A percentile compares a stretch with the other conserved stretches of the same genome.
Evolutionary conservation across 2,888 invertebrate species (phyloP).

Genomic region (Drosophila kanekoi): DNA sequence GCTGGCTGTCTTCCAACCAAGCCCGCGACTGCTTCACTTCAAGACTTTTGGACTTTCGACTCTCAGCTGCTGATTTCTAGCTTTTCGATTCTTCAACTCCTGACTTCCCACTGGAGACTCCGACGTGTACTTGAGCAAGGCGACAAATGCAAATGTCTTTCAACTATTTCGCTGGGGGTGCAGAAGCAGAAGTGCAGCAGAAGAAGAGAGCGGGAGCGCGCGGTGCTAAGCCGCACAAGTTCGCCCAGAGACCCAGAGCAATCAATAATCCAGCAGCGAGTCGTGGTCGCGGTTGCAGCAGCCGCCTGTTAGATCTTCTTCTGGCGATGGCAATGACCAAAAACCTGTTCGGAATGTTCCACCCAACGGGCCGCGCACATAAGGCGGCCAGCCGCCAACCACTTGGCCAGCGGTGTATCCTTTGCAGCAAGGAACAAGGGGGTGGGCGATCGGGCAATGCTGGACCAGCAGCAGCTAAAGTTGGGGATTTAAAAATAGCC

Average conservation of each 20-base stretch:
- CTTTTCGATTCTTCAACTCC: background rate
- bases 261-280: constrained; percentile 67
- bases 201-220: background rate
- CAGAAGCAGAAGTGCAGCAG: background rate
- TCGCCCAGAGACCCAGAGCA: constrained; percentile 79
- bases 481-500: constrained; percentile 67
- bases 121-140: constrained; percentile 53
- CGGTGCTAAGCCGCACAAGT: constrained; percentile 37
- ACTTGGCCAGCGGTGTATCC: constrained; percentile 48
- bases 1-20: too few relatives aligned
- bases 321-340: constrained; percentile 45
- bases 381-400: constrained; percentile 45
- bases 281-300: constrained; percentile 1
- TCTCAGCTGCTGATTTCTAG: background rate
- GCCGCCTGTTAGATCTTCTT: constrained; percentile 41
- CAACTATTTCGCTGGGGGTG: constrained; percentile 2
- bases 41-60: too few relatives aligned
- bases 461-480: constrained; percentile 20
- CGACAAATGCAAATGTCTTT: constrained; percentile 66
- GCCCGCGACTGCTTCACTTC: too few relatives aligned
- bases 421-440: constrained; percentile 25
- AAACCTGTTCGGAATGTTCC: constrained; percentile 54
- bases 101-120: background rate
- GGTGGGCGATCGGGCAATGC: background rate
- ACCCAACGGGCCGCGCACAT: constrained; percentile 71